Base-by-base conservation (phyloP, 92 coral and sea anemone species). In the Desmophyllum pertusum region DNA sequence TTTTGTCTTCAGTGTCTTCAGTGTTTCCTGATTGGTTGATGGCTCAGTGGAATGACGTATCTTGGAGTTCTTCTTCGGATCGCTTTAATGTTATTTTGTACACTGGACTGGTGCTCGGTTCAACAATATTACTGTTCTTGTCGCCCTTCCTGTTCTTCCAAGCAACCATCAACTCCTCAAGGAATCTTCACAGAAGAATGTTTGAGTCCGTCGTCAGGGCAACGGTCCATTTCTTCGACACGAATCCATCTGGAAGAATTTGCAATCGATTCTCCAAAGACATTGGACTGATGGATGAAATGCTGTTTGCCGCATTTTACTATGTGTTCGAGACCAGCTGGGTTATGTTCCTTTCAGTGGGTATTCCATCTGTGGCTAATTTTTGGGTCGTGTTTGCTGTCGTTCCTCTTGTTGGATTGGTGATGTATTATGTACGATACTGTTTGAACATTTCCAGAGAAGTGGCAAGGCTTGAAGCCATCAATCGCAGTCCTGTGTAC, bases 211-310 rank as follows among this genome's bases (percentile, higher is more conserved):
- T 76, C 7, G 10, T 36, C 21, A 53, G 66, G 31, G 68, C 67
- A 3, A 43, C 81, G 30, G 68, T 76, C 1, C 48, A 36, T 41
- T 76, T 76, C 68, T 76, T 76, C 69, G 81, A 76, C 68, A 76
- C 81, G 23, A 76, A 52, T 40, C 68, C 81, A 18, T 76, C 81
- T 37, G 81, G 81, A 10, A 35, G 81, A 27, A 78, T 78, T 39
- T 31, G 25, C 38, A 78, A 78, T 33, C 83, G 83, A 35, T 78
- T 78, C 27, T 78, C 83, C n/a, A 78, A 78, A 36, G 83, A 78
- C 83, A 45, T 78, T 37, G 83, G 83, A 2, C 36, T 62, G 15
- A 78, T 78, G 73, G 83, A 78, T 33, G 73, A 78, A 37, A 2
- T 38, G 66, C 46, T 76, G 45, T 61, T 61, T 53, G 19, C 46